Evolutionary conservation across 2,888 invertebrate species (phyloP).

Genomic region (Panzeria rudis): DNA sequence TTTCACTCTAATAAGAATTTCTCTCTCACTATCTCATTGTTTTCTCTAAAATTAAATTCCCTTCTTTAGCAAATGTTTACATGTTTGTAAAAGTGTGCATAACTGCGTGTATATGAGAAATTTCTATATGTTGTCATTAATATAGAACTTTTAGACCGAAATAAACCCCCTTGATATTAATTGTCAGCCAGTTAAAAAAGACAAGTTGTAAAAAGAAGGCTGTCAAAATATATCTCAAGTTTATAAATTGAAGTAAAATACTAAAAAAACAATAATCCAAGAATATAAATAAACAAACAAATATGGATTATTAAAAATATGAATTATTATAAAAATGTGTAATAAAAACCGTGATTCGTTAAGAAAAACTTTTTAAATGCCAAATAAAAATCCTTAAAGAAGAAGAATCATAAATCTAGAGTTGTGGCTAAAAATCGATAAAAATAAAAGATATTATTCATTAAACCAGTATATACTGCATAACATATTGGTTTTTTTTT

Average conservation of each 20-base stretch:
- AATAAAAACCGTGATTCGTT: neutral
- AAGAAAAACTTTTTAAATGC: neutral
- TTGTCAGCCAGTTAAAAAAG: conserved; percentile 62
- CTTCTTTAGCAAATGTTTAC: neutral
- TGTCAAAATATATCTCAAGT: conserved; percentile 34
- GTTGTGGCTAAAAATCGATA: conserved; percentile 65
- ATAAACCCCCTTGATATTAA: conserved; percentile 66
- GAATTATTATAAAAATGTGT: no score
- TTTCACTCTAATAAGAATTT: conserved; percentile 14
- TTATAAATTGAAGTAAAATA: conserved; percentile 25
- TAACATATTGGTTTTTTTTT: neutral
- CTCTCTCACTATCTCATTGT: neutral
- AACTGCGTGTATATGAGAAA: conserved; percentile 23
- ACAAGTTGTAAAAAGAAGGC: conserved; percentile 64
- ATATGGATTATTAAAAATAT: neutral
- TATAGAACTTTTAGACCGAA: conserved; percentile 54
- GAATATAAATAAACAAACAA: conserved; percentile 11
- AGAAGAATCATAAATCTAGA: neutral
- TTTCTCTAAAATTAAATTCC: neutral
- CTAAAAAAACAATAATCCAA: conserved; percentile 12
- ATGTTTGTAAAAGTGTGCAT: neutral
- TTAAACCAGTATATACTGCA: neutral
- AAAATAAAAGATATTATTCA: conserved; percentile 14
- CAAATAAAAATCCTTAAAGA: conserved; percentile 17
- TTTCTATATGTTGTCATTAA: conserved; percentile 30